These are phyloP conservation scores for Tragelaphus buxtoni DNA, from an alignment of 2,113 vertebrate genomes.

Conservation along the genomic window DNA sequence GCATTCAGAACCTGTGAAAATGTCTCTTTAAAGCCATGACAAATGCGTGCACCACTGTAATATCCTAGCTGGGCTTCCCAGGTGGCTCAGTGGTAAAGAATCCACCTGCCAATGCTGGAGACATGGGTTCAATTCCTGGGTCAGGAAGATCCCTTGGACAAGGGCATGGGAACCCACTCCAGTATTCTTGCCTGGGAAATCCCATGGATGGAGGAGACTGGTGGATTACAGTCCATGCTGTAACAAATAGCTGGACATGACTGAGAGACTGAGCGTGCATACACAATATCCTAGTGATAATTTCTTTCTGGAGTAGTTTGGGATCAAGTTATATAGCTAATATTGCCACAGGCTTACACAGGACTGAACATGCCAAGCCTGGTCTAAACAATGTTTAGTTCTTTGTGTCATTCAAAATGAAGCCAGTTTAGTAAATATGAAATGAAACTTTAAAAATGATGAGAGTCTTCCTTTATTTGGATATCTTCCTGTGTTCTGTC, in stretches of 20 bases:
- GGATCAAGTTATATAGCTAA: not conserved
- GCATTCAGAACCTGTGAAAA: not conserved
- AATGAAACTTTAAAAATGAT: not conserved
- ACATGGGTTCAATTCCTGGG: not conserved
- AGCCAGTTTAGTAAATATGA: not conserved
- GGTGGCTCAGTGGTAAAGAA: not conserved
- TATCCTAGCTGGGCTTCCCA: not conserved
- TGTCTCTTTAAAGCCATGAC: not conserved
- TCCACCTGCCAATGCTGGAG: not conserved
- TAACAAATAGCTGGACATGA: not conserved
- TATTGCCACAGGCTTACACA: not conserved
- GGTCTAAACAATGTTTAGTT: not conserved
- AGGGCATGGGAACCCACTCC: not conserved
- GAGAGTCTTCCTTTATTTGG: not conserved
- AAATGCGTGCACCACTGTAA: not conserved
- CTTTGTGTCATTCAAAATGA: not conserved
- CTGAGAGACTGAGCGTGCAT: not conserved
- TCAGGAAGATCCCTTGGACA: not conserved
- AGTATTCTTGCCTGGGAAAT: not conserved
- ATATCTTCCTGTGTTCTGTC: not conserved
- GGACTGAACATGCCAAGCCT: not conserved
- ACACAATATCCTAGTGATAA: not conserved
- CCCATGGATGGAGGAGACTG: not conserved
- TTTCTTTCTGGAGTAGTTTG: not conserved
- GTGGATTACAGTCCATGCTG: accelerated